Percentiles rank a stretch among this genome's conserved stretches.
Evolutionary conservation across 2,888 invertebrate species (phyloP).

Genomic region (Mactromeris polynyma): DNA sequence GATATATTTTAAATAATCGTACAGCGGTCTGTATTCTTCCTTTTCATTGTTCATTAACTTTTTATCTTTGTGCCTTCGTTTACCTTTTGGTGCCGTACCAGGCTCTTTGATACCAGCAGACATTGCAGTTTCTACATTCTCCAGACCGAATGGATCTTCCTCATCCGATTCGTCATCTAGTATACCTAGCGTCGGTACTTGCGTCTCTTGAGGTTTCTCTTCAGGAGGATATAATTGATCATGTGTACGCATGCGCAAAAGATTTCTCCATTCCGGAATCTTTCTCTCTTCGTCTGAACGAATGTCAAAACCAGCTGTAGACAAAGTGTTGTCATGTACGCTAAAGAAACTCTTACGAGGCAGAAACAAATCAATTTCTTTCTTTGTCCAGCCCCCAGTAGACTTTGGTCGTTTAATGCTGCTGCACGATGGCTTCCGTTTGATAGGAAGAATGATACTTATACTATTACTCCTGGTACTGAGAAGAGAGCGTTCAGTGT

Average conservation of each 20-base stretch:
- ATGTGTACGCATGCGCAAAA: conserved; percentile 63
- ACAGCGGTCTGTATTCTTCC: conserved; percentile 75
- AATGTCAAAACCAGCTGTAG: conserved; percentile 75
- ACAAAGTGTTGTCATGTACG: conserved; percentile 79
- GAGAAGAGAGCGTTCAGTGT: conserved; percentile 36
- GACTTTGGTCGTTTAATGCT: conserved; percentile 52
- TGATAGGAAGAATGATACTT: neutral
- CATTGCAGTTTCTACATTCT: conserved; percentile 58
- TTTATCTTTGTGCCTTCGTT: conserved; percentile 44
- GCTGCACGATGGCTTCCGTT: conserved; percentile 24
- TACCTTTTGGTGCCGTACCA: neutral
- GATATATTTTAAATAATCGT: conserved; percentile 78
- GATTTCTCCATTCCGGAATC: conserved; percentile 57
- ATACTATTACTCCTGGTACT: conserved; percentile 32
- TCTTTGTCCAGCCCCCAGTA: conserved; percentile 55
- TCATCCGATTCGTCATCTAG: conserved; percentile 33
- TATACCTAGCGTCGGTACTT: neutral
- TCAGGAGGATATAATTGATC: conserved; percentile 61
- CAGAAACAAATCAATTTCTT: conserved; percentile 75
- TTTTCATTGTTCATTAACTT: conserved; percentile 46
- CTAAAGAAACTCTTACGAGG: conserved; percentile 78
- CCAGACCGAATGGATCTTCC: conserved; percentile 40
- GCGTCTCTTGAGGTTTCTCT: conserved; percentile 38
- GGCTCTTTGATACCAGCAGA: conserved; percentile 35
- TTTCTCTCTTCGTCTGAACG: conserved; percentile 60